Evolutionary conservation across 2,888 invertebrate genomes (phyloP), one percentile per base, ranked within the genome.

Genomic region (Epistrophe eligans): DNA sequence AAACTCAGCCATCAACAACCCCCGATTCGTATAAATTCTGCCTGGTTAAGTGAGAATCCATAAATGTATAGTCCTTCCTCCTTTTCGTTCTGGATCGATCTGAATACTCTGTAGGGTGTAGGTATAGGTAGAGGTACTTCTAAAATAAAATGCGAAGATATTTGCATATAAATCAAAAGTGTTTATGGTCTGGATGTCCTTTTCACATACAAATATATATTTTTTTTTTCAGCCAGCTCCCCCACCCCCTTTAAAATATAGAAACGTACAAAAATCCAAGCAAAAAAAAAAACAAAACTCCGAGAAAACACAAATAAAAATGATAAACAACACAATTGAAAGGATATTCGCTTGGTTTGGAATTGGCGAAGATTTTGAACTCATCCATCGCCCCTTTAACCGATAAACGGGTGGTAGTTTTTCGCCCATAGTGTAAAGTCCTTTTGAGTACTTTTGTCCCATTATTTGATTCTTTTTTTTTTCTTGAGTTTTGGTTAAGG

Each of bases 131-230:
- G 13, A 55, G 55, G 52, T 55, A 32, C 55, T 55, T 52, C n/a
- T 55, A n/a, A 32, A 55, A 55, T 71, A 32, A 80, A 70, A 67
- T 82, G 82, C 74, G 4, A 50, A 58, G 60, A 82, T 79, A 87
- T 87, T 87, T 87, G 82, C 87, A 87, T 87, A 87, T 87, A 87
- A 87, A 87, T 87, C 87, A 87, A 83, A 87, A 87, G 87, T 79
- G 87, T 87, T 87, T 83, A 82, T 82, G 79, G 79, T 79, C 87
- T 79, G 87, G 82, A 82, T 87, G 87, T 87, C 87, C 85, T 83
- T 79, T 85, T 85, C 70, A 70, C 77, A 77, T 70, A 58, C 11
- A 72, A 45, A 45, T 40, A 28, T 38, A 55, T 28, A 38, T 35
- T 35, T 40, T 40, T 15, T 62, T 40, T 24, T 28, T n/a, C 15